A percentile compares a stretch with the other conserved stretches of the same genome.
These are phyloP conservation scores for Chiloscyllium plagiosum DNA, from an alignment of 2,113 vertebrate genomes.

Conservation along the genomic window DNA sequence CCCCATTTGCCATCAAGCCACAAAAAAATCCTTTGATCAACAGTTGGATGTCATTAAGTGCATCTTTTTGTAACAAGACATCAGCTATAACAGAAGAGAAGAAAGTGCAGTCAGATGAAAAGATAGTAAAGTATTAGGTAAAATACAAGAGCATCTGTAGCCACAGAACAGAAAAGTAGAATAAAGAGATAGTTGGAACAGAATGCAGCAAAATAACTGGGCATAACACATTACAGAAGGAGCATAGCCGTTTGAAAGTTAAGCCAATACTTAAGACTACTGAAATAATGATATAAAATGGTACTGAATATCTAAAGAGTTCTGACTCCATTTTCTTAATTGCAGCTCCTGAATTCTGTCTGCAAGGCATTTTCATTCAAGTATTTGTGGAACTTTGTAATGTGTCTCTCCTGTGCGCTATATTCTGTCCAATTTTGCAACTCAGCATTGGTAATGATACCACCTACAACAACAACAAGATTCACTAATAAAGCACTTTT, in stretches of 20 bases:
- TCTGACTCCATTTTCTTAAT: background rate
- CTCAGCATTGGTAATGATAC: background rate
- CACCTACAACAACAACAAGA: background rate
- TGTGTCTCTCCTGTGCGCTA: background rate
- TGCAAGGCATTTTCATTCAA: background rate
- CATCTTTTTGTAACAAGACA: no score
- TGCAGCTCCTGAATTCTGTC: background rate
- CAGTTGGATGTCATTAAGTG: background rate
- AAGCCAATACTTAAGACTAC: background rate
- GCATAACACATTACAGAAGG: background rate
- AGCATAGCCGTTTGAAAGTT: background rate
- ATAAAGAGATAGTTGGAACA: background rate
- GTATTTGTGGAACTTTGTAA: background rate
- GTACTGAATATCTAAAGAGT: background rate
- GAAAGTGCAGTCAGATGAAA: slow-evolving; percentile 10
- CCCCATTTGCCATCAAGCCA: no score
- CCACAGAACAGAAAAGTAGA: background rate
- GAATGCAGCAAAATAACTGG: background rate
- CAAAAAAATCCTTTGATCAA: background rate
- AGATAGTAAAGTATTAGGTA: background rate
- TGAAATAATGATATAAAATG: background rate
- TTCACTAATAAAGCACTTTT: background rate
- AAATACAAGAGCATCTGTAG: slow-evolving; percentile 2
- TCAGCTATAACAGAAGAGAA: background rate
- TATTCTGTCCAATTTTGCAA: background rate